Percentiles rank a stretch among this genome's conserved stretches.
Conservation (phyloP, 2,888 invertebrate species). For the Zonitis immaculata region DNA sequence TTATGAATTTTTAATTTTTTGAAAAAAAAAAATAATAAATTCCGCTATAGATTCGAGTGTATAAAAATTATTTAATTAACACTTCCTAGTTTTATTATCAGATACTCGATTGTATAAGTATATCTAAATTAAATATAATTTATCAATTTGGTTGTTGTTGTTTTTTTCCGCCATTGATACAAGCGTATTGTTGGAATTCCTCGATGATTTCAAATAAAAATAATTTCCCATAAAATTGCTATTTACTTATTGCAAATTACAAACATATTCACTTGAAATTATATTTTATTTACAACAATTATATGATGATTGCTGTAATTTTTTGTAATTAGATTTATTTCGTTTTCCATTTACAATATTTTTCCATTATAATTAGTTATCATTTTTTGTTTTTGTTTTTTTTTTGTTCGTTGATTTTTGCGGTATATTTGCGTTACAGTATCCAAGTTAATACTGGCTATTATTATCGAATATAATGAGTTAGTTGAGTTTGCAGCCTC, state of each 20-base stretch:
- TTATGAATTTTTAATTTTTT: background rate
- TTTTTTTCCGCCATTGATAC: background rate
- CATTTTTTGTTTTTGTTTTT: background rate
- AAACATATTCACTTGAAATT: background rate
- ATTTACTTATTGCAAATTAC: background rate
- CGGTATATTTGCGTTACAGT: background rate
- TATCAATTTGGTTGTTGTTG: background rate
- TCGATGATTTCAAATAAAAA: too few relatives aligned
- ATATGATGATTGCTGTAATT: background rate
- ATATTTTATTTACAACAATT: background rate
- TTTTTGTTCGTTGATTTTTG: background rate
- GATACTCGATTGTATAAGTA: background rate
- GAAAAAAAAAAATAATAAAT: too few relatives aligned
- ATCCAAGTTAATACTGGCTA: slow-evolving; percentile 15
- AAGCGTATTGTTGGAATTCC: too few relatives aligned
- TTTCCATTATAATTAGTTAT: background rate
- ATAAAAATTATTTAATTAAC: slow-evolving; percentile 1
- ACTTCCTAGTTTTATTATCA: background rate
- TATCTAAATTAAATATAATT: background rate
- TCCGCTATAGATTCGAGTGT: background rate
- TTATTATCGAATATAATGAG: slow-evolving; percentile 21
- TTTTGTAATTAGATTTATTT: background rate
- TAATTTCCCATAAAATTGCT: too few relatives aligned
- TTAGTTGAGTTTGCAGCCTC: slow-evolving; percentile 20
- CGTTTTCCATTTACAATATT: too few relatives aligned